Base-by-base conservation (phyloP, 2,797 vertebrate genomes). In the Artibeus jamaicensis region DNA sequence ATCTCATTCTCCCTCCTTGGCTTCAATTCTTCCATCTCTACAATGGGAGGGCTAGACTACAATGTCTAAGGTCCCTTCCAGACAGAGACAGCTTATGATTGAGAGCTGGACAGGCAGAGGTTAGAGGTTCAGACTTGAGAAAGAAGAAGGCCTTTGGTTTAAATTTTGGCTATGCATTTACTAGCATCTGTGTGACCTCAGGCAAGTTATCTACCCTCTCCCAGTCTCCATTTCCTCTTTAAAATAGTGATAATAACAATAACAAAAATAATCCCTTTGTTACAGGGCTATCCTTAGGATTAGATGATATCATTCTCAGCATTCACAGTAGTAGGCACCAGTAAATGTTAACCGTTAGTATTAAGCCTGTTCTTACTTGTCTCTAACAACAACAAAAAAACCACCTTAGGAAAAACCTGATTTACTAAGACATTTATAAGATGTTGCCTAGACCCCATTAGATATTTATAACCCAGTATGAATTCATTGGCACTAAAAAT, bases 221-320 rank as follows among this genome's bases (percentile, higher is more conserved):
- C 32, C 65, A 79, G 53, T 76, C 67, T 91, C 86, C 42, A 86
- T 81, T 93, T 87, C 44, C 71, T 96, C 70, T 48, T 68, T 82
- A 84, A 97, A 91, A 91, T 93, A 93, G 91, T 92, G 22, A 68
- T 70, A 44, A 24, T 71, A 29, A 77, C 48, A 77, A 50, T 92
- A 68, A 96, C 93, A 76, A 95, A 68, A 85, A 94, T 92, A 97
- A 84, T 53, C 89, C 53, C 34, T 92, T 86, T 57, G 90, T 71
- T 93, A 95, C 19, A 92, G 50, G 89, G 46, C 34, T 92, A 50
- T 88, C 32, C 2, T 79, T 86, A 95, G 62, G 74, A 91, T 96
- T 95, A 93, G 89, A 86, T 97, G 96, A 96, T 87, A 71, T 97
- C 91, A 96, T 86, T 86, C 65, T 91, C 78, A 65, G 32, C 82